Evolutionary conservation across 2,113 vertebrate genomes (phyloP).

Genomic region (Erythrolamprus reginae): DNA sequence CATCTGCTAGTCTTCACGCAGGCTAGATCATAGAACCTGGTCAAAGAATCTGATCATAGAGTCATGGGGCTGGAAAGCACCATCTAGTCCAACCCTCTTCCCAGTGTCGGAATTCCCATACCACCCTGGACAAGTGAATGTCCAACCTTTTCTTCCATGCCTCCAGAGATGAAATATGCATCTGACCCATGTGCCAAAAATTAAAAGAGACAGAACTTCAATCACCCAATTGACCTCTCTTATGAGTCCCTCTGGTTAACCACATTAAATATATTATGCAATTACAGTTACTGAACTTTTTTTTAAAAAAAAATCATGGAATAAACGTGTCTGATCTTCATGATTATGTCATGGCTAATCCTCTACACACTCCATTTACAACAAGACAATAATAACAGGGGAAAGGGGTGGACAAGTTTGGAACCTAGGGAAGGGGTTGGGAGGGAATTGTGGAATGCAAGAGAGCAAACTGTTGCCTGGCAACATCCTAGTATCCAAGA

Average conservation of each 20-base stretch:
- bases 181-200: neutral
- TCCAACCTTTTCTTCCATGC: neutral
- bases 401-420: neutral
- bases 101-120: neutral
- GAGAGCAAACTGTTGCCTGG: neutral
- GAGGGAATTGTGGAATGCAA: neutral
- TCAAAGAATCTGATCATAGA: neutral
- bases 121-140: neutral
- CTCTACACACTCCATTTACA: neutral
- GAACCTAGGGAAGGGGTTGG: neutral
- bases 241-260: neutral
- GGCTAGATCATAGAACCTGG: neutral
- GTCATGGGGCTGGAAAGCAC: neutral
- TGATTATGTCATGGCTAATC: neutral
- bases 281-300: neutral
- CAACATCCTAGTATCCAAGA: neutral
- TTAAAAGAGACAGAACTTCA: neutral
- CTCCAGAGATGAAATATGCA: neutral
- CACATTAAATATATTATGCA: neutral
- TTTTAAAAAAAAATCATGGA: neutral
- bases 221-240: neutral
- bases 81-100: neutral
- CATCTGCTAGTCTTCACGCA: neutral
- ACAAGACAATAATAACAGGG: neutral
- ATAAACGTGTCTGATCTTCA: neutral